Percentiles rank a stretch among this genome's conserved stretches.
phyloP scores from a whole-genome alignment of 2,888 invertebrate species.

The Tachina lurida region DNA sequence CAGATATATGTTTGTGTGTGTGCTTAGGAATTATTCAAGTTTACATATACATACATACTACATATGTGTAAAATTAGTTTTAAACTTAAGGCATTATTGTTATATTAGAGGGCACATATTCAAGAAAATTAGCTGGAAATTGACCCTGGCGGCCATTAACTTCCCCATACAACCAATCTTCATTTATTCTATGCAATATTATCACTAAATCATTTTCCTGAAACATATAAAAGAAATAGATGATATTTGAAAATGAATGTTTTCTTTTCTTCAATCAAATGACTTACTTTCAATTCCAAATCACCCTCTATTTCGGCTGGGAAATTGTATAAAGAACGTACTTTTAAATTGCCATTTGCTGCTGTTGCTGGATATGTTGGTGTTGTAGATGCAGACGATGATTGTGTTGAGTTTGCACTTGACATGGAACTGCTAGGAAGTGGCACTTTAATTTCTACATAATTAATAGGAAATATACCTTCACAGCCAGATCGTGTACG shows the following conservation, averaged over 20 bases:
- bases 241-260: neutral
- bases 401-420: conserved; percentile 48
- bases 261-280: neutral
- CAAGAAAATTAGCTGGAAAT: conserved; percentile 91
- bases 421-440: conserved; percentile 82
- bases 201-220: conserved; percentile 86
- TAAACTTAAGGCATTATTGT: conserved; percentile 77
- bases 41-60: conserved; percentile 53
- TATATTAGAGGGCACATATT: conserved; percentile 84
- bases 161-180: conserved; percentile 91
- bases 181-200: conserved; percentile 87
- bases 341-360: conserved; percentile 77
- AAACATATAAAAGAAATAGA: conserved; percentile 16
- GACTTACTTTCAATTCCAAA: conserved; percentile 84
- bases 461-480: conserved; percentile 93
- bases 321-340: conserved; percentile 90
- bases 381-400: conserved; percentile 53
- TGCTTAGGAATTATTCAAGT: conserved; percentile 66
- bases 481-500: conserved; percentile 86
- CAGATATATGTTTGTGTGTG: neutral
- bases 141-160: conserved; percentile 87
- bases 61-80: conserved; percentile 46
- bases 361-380: conserved; percentile 63
- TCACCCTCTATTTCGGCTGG: conserved; percentile 86
- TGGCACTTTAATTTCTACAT: conserved; percentile 90